phyloP scores from a whole-genome alignment of 2,888 invertebrate species.

The Harpagoxenus sublaevis region DNA sequence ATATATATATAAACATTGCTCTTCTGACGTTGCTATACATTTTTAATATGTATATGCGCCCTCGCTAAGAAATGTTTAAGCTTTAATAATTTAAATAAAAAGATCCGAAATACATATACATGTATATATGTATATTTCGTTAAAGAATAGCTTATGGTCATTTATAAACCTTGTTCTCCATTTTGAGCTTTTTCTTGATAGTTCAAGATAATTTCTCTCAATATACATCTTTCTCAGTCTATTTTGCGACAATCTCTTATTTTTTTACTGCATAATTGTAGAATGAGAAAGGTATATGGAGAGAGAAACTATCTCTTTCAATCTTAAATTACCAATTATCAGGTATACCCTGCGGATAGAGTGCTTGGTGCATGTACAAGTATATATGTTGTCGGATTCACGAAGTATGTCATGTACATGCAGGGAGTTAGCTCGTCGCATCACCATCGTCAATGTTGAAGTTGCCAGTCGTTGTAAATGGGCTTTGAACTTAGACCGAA shows the following conservation, averaged over 20 bases:
- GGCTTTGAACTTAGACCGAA: conserved; percentile 39
- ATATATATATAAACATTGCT: not conserved
- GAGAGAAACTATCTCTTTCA: not conserved
- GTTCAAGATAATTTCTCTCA: not conserved
- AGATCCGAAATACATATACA: not conserved
- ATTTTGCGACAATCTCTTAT: not conserved
- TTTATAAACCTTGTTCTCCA: not conserved
- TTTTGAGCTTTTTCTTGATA: not conserved
- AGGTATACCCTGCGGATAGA: not conserved
- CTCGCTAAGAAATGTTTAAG: not conserved
- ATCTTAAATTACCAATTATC: conserved; percentile 22
- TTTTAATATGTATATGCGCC: not conserved
- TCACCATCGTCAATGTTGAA: conserved; percentile 14
- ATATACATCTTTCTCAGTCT: not conserved
- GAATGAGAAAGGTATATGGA: not conserved
- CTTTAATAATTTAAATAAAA: not conserved
- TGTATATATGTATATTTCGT: not conserved
- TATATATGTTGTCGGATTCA: not conserved
- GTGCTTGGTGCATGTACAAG: not conserved
- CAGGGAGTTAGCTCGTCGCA: conserved; percentile 8
- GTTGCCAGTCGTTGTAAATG: conserved; percentile 39
- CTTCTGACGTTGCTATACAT: not conserved
- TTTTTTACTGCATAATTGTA: not conserved
- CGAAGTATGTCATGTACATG: conserved; percentile 14
- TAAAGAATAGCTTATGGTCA: not conserved